Evolutionary conservation across 1,140 invertebrate species (phyloP).

Genomic region (Pectinophora gossypiella): DNA sequence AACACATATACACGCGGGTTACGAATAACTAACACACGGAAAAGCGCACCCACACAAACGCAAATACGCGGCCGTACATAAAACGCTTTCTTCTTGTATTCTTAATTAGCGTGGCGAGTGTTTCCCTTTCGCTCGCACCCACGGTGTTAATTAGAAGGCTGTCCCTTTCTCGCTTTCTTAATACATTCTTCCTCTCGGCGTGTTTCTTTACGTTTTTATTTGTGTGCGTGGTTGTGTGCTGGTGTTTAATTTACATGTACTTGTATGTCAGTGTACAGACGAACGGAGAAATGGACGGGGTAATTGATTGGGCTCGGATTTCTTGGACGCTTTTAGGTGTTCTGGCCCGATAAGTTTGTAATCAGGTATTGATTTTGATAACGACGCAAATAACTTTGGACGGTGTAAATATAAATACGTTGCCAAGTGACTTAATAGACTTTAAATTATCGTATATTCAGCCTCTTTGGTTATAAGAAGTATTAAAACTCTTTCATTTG

Average conservation of each 20-base stretch:
- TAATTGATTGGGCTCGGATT: background rate
- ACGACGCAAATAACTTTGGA: no score
- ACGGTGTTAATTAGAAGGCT: constrained; percentile 61
- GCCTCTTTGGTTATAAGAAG: no score
- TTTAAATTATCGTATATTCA: no score
- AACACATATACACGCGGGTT: constrained; percentile 49
- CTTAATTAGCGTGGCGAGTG: constrained; percentile 72
- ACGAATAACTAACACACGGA: constrained; percentile 32
- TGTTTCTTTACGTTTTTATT: constrained; percentile 75
- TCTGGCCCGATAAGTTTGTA: background rate
- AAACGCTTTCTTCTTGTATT: constrained; percentile 75
- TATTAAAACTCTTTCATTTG: no score
- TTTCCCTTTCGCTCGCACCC: constrained; percentile 36
- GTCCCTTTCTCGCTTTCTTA: constrained; percentile 70
- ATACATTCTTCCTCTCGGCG: constrained; percentile 74
- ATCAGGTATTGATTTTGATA: no score
- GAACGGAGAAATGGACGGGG: constrained; percentile 8
- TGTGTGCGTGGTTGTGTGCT: constrained; percentile 73
- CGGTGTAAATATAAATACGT: no score
- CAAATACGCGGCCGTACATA: constrained; percentile 47
- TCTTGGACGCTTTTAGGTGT: background rate
- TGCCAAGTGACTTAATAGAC: no score
- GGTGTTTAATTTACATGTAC: constrained; percentile 75
- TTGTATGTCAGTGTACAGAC: constrained; percentile 67
- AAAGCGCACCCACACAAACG: constrained; percentile 52